Evolutionary conservation across 2,113 vertebrate species (phyloP), one percentile per base, ranked within the genome.

Genomic region (Redunca redunca): DNA sequence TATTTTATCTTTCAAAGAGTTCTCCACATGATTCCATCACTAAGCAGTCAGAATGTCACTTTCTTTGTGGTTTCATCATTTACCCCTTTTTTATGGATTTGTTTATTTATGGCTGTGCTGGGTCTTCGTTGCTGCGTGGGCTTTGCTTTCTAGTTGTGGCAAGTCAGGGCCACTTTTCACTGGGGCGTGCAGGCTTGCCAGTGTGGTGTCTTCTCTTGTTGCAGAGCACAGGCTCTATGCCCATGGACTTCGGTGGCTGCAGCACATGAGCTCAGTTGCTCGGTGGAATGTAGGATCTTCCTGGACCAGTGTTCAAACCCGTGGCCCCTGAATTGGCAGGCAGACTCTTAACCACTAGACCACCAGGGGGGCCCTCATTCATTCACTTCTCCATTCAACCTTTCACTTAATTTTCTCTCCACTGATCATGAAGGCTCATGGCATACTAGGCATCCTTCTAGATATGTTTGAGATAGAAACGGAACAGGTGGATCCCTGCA

Each of bases 391-490:
- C 12, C 25, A 43, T 10, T 28, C 74, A 48, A 0, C 4, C 13
- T 30, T 71, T 25, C 25, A 13, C 5, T 78, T 53, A 26, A n/a
- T 67, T 21, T 62, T 67, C 25, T 40, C 8, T 6, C 4, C 19
- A 6, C 28, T 40, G 10, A 36, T 64, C 81, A 84, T 25, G 67
- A 55, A 82, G 15, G 2, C 33, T 21, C 21, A 0, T 13, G 14
- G 12, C 40, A 25, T 5, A 6, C 13, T 55, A 30, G 7, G 1
- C 14, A n/a, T 53, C 9, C 52, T 46, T 17, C 0, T 25, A 5
- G 1, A 15, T 28, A 13, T 46, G 81, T 90, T 40, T 60, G 23
- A 86, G 50, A 30, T 0, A 33, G 26, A 36, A 28, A 25, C 1
- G 9, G 9, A n/a, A 23, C 12, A 25, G 19, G 10, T 25, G 4